Evolutionary conservation across 2,888 invertebrate genomes (phyloP).

Genomic region (Danaus chrysippus): DNA sequence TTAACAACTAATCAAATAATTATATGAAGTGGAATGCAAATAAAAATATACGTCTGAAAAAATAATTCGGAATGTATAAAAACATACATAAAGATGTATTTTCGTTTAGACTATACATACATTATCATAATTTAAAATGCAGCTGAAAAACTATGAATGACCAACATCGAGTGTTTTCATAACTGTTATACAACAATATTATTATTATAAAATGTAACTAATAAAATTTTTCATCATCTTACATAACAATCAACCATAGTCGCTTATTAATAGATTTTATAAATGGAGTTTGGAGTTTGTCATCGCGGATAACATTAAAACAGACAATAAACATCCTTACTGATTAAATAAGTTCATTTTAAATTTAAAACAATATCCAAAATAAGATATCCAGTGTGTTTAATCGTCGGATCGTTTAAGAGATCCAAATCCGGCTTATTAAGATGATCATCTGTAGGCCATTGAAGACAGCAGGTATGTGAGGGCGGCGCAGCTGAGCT

Average conservation of each 20-base stretch:
- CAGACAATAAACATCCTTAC: background rate
- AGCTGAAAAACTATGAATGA: no score
- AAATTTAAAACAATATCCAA: background rate
- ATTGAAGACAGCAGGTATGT: slow-evolving; percentile 68
- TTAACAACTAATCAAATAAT: background rate
- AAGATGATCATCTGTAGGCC: slow-evolving; percentile 72
- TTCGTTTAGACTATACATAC: no score
- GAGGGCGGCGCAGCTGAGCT: slow-evolving; percentile 66
- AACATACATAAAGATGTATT: no score
- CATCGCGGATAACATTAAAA: slow-evolving; percentile 7
- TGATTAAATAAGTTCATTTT: background rate
- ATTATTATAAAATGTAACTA: background rate
- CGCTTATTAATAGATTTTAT: slow-evolving; percentile 15
- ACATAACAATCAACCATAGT: slow-evolving; percentile 19
- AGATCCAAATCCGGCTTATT: slow-evolving; percentile 23
- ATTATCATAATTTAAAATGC: no score
- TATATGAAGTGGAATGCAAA: background rate
- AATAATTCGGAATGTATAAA: no score
- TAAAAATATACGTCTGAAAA: background rate
- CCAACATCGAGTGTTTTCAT: background rate
- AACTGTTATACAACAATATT: background rate
- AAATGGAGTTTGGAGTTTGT: slow-evolving; percentile 20
- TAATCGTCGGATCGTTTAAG: slow-evolving; percentile 17
- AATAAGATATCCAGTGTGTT: slow-evolving; percentile 1
- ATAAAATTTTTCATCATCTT: slow-evolving; percentile 1